Evolutionary conservation across 2,113 vertebrate genomes (phyloP), one percentile per base, ranked within the genome.

Genomic region (Colistium nudipinnis): DNA sequence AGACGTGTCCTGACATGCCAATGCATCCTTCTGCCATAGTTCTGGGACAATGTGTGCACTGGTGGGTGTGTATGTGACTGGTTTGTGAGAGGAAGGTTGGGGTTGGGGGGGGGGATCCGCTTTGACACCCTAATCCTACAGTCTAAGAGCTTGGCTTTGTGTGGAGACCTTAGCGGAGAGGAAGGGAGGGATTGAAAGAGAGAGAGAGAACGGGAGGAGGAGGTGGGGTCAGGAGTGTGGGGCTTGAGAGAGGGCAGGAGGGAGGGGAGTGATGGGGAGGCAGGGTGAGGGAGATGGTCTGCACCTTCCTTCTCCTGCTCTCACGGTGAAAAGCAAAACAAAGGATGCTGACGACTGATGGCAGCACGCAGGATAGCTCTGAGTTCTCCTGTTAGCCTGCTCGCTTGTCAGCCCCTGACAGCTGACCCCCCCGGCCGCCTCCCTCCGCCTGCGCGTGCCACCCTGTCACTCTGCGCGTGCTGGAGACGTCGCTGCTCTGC

Each of bases 41-140:
- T 82, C 38, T 49, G 30, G 48, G 76, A 76, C 74, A 56, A 76
- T 30, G 27, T 53, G 28, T 83, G 43, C 68, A 39, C 39, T 70
- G n/a, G 24, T 51, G 35, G 43, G 28, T 51, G 67, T 48, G 60
- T 52, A 60, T 27, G 45, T 43, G 60, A 63, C 35, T 65, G 82
- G 82, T 82, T 79, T 80, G 88, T 83, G 52, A 61, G 67, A 69
- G 60, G n/a, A n/a, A n/a, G n/a, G n/a, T n/a, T n/a, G n/a, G n/a
- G 78, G 78, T 74, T 63, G 84, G 80, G 82, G 82, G 78, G 76
- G 73, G 86, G 78, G 81, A 70, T 77, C 76, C 83, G 83, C 86
- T 85, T 88, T 87, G 87, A 90, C 87, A 87, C 80, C 82, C 78
- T 92, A 87, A 91, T 91, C 90, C 84, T 64, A 53, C 45, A 87